phyloP scores from a whole-genome alignment of 2,888 invertebrate genomes.

The Perithous albicinctus region DNA sequence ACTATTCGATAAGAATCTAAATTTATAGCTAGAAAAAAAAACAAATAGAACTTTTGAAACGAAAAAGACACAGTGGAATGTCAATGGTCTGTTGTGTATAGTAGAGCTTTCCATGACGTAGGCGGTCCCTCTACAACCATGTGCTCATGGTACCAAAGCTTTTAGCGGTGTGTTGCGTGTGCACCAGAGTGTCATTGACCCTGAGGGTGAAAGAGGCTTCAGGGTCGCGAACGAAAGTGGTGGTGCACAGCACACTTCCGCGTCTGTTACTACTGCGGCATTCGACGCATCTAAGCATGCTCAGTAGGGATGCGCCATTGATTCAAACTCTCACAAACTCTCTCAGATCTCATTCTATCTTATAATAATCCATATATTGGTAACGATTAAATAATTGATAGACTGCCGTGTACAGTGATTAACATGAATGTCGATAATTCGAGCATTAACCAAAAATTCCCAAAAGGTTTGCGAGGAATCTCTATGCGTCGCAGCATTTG shows the following conservation, averaged over 20 bases:
- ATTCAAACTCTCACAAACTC: conserved; percentile 22
- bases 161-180: conserved; percentile 14
- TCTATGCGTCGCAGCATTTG: not conserved
- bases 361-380: not conserved
- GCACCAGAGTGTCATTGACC: conserved; percentile 67
- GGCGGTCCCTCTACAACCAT: conserved; percentile 39
- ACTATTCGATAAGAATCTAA: not conserved
- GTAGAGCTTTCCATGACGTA: conserved; percentile 39
- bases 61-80: not conserved
- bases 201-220: conserved; percentile 64
- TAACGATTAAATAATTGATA: not conserved
- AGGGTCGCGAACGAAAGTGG: conserved; percentile 63
- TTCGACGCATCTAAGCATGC: conserved; percentile 14
- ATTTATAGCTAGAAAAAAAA: not conserved
- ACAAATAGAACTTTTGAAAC: not conserved
- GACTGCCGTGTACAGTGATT: not conserved
- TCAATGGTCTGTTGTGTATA: conserved; percentile 13
- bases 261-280: not conserved
- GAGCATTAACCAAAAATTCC: not conserved
- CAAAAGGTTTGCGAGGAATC: not conserved
- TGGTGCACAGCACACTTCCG: conserved; percentile 2
- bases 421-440: not conserved
- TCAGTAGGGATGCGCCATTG: not conserved
- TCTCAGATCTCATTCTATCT: conserved; percentile 11
- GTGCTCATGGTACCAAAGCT: conserved; percentile 51